These are phyloP conservation scores for Tylochromis polylepis DNA, from an alignment of 2,113 vertebrate genomes.

Conservation along the genomic window DNA sequence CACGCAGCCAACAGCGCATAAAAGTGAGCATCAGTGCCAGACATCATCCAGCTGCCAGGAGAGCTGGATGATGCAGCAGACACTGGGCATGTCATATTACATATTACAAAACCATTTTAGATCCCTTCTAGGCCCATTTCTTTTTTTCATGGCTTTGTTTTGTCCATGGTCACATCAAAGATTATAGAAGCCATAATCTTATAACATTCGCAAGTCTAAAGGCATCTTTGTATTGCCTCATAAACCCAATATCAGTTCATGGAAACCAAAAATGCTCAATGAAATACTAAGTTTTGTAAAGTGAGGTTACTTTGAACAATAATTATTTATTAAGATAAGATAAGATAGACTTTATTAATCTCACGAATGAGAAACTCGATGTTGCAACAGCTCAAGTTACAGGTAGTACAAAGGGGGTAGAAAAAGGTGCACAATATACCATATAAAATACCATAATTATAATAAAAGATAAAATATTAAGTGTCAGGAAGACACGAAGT, in stretches of 20 bases:
- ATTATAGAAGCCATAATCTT: background rate
- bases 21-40: background rate
- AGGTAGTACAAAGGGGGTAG: no score
- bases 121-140: background rate
- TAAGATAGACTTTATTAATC: no score
- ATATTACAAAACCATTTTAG: background rate
- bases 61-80: background rate
- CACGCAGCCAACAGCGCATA: background rate
- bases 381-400: no score
- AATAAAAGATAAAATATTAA: no score
- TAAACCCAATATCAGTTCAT: background rate
- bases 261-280: background rate
- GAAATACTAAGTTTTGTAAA: background rate
- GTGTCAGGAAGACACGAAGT: no score
- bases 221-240: background rate
- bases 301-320: background rate
- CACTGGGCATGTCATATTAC: background rate
- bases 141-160: background rate
- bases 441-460: no score
- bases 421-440: no score
- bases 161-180: background rate
- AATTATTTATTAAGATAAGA: background rate
- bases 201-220: background rate
- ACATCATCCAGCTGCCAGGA: constrained; percentile 18
- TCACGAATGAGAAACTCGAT: no score